Percentiles rank a stretch among this genome's conserved stretches.
These are phyloP conservation scores for Cyrtonyx montezumae DNA, from an alignment of 2,113 vertebrate genomes.

Conservation along the genomic window DNA sequence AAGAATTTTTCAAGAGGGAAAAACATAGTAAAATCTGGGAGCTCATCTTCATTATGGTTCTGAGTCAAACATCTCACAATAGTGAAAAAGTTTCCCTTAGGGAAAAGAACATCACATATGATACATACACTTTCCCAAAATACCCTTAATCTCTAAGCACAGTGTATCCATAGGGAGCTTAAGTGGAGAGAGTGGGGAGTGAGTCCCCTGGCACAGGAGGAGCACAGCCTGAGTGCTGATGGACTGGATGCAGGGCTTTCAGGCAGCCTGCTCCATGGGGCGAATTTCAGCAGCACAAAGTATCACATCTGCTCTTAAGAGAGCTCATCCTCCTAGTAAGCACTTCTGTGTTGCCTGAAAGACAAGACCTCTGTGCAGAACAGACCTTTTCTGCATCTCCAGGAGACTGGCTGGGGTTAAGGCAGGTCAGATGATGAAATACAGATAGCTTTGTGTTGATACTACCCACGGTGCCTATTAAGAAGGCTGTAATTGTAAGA, in stretches of 20 bases:
- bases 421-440: constrained; percentile 25
- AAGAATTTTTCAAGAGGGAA: background rate
- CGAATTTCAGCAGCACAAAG: background rate
- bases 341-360: background rate
- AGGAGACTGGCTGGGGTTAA: constrained; percentile 44
- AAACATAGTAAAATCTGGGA: background rate
- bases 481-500: constrained; percentile 23
- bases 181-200: background rate
- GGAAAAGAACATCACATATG: background rate
- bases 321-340: background rate
- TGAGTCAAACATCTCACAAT: background rate
- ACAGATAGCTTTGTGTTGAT: constrained; percentile 37
- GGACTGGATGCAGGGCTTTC: background rate
- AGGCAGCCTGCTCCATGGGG: background rate
- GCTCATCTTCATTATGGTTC: background rate
- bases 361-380: background rate
- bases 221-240: background rate
- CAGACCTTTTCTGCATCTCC: constrained; percentile 34
- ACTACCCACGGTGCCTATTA: constrained; percentile 23
- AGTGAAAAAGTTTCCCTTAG: background rate
- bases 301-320: background rate
- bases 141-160: background rate
- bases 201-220: background rate
- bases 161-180: background rate
- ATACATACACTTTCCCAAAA: background rate